A percentile compares a stretch with the other conserved stretches of the same genome.
These are phyloP conservation scores for Stenurella melanura DNA, from an alignment of 2,888 invertebrate species.

Conservation along the genomic window DNA sequence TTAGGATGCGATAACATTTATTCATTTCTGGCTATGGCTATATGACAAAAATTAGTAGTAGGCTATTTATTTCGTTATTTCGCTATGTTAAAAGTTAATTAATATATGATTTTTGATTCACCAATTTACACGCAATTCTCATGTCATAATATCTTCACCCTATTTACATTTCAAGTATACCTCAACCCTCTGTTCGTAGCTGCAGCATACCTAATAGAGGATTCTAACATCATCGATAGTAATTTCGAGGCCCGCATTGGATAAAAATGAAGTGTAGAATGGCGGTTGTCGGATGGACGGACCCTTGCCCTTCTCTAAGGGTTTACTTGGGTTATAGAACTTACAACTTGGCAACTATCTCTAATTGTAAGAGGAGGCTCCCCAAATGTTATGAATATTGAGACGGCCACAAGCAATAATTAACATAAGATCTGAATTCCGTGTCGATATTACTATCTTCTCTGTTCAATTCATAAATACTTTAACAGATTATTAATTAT, in stretches of 20 bases:
- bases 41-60: too few species aligned
- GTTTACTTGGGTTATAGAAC: slow-evolving; percentile 34
- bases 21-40: too few species aligned
- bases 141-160: not conserved
- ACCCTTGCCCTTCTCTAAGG: slow-evolving; percentile 37
- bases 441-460: slow-evolving; percentile 50
- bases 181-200: not conserved
- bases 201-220: not conserved
- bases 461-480: slow-evolving; percentile 49
- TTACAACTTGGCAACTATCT: slow-evolving; percentile 67
- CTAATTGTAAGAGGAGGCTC: slow-evolving; percentile 65
- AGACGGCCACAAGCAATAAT: slow-evolving; percentile 71
- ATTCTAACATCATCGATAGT: slow-evolving; percentile 57
- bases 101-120: not conserved
- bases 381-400: slow-evolving; percentile 70
- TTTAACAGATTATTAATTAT: slow-evolving; percentile 56
- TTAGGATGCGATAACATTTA: too few species aligned
- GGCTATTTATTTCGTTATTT: too few species aligned
- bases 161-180: not conserved
- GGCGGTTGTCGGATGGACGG: slow-evolving; percentile 44
- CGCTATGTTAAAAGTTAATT: too few species aligned
- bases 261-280: slow-evolving; percentile 57
- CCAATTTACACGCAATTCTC: not conserved
- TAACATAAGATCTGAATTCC: slow-evolving; percentile 67
- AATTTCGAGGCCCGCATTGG: slow-evolving; percentile 57